Conservation (phyloP, 2,113 vertebrate species). For the Eudyptes chrysolophus region DNA sequence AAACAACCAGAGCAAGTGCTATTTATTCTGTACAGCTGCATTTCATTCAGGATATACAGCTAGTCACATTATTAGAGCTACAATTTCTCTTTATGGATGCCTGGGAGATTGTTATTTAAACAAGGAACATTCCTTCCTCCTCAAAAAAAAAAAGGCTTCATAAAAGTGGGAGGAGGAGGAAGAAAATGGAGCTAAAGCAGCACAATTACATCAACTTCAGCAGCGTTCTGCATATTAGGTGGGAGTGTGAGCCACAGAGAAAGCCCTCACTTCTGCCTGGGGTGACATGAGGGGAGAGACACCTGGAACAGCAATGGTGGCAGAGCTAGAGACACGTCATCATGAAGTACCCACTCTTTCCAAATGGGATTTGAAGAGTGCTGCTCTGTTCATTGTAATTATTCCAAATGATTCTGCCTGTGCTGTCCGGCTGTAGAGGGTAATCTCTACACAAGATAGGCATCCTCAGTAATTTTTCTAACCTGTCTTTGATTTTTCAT, state of each 20-base stretch:
- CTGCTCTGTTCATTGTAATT: not conserved
- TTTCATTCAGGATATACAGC: not conserved
- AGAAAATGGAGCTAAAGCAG: not conserved
- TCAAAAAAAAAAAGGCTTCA: not conserved
- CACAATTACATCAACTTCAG: not conserved
- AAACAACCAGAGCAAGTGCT: not conserved
- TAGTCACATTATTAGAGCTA: not conserved
- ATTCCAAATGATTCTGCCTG: not conserved
- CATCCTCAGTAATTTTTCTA: not conserved
- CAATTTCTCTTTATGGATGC: not conserved
- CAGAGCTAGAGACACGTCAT: not conserved
- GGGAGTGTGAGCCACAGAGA: not conserved
- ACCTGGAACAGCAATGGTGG: not conserved
- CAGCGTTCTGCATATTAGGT: not conserved
- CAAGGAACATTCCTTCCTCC: not conserved
- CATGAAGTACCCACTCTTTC: not conserved
- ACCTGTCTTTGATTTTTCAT: not conserved
- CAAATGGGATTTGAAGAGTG: not conserved
- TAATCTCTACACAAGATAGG: not conserved
- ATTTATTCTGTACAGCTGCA: constrained; percentile 10
- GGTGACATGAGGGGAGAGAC: not conserved
- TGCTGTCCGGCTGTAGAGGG: not conserved
- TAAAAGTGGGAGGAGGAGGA: not conserved
- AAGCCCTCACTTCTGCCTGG: not conserved
- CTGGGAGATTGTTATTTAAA: constrained; percentile 17